Base-by-base conservation (phyloP, 2,113 vertebrate genomes). In the Spea bombifrons region DNA sequence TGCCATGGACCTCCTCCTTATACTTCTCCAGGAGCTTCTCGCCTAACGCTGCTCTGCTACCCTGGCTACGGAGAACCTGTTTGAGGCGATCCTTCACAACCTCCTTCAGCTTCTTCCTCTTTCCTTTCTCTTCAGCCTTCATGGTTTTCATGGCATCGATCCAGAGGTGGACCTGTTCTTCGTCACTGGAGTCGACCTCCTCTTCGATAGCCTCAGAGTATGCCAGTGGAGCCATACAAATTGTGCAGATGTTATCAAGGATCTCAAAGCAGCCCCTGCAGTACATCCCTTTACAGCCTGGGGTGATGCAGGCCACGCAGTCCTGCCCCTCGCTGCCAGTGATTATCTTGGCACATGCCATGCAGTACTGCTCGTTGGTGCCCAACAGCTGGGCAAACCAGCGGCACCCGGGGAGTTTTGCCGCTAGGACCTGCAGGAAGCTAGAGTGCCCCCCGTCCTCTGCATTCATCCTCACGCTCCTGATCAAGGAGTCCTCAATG, bases 151-250 rank as follows among this genome's bases (percentile, higher is more conserved):
- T 66, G 0, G 90, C 86, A 0, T 73, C 81, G 44, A 83, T 59
- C 89, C 86, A 87, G 3, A 90, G 82, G 30, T 0, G 63, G 5
- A 84, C 72, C 0, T 73, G 84, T 44, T 96, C 93, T 1, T 94
- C 93, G 0, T 96, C 94, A 0, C 93, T 94, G 79, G 94, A 96
- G 81, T 94, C 95, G 95, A 90, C 82, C 84, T 96, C 94, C 71
- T 92, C 87, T 0, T 95, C 92, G 15, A 83, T 69, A 0, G 81
- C 17, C 1, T 85, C 88, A 4, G 65, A 81, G 66, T 43, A 84
- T 74, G 85, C 88, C 73, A 91, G 83, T 4, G 92, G 91, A 2
- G 86, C 76, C 2, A 84, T 88, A 12, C 94, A 95, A 44, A 94
- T 0, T 0, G 86, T 82, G 78, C 95, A 97, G 44, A 16, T 70